phyloP scores from a whole-genome alignment of 2,888 invertebrate species.

The Tenodera sinensis region DNA sequence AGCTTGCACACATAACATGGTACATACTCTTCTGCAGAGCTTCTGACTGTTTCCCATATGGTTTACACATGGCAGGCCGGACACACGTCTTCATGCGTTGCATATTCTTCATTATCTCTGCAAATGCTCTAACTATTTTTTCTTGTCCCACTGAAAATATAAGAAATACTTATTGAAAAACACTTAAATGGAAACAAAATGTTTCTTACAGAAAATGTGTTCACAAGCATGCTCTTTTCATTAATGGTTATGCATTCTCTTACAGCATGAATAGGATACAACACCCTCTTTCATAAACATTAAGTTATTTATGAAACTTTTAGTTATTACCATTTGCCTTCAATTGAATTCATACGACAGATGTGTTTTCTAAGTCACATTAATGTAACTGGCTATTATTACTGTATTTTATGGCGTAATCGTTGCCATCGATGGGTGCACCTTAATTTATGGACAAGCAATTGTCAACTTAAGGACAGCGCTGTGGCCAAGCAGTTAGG shows the following conservation, averaged over 20 bases:
- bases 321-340: no score
- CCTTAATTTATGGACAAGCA: no score
- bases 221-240: neutral
- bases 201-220: neutral
- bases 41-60: slow-evolving; percentile 86
- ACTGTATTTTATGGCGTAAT: no score
- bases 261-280: no score
- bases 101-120: slow-evolving; percentile 84
- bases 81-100: slow-evolving; percentile 85
- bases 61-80: slow-evolving; percentile 85
- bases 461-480: no score
- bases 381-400: no score
- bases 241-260: neutral
- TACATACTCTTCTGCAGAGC: slow-evolving; percentile 79
- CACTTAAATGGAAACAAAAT: neutral
- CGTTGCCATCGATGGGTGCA: no score
- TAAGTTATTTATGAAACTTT: no score
- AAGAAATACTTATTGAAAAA: neutral
- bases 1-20: neutral
- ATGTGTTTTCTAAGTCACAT: no score
- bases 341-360: no score
- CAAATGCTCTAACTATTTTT: slow-evolving; percentile 80
- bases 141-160: slow-evolving; percentile 63
- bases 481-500: no score
- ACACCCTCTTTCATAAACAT: no score